Evolutionary conservation across 2,797 vertebrate genomes (phyloP).

Genomic region (Danio kyathit): DNA sequence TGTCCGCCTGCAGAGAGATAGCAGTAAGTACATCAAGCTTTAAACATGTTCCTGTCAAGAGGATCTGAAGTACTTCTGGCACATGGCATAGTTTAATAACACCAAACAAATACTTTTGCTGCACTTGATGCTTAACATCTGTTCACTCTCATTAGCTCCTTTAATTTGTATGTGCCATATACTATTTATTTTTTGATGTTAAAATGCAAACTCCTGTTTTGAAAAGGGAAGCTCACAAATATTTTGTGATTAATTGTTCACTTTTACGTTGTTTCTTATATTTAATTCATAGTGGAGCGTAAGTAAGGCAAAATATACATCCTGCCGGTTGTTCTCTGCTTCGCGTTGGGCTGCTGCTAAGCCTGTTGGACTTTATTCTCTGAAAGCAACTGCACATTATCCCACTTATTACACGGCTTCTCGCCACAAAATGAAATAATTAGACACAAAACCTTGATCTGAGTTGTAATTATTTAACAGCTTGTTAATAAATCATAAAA

Average conservation of each 20-base stretch:
- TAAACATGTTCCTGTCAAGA: conserved; percentile 30
- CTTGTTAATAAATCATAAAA: too few relatives aligned
- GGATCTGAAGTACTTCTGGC: background rate
- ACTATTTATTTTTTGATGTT: background rate
- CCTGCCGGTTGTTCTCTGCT: too few relatives aligned
- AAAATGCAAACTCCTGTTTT: background rate
- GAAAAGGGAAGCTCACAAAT: background rate
- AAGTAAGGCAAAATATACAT: too few relatives aligned
- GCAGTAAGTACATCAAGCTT: conserved; percentile 86
- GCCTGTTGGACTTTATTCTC: too few relatives aligned
- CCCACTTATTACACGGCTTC: too few relatives aligned
- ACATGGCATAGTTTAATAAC: conserved; percentile 16
- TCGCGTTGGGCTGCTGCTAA: too few relatives aligned
- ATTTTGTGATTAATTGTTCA: background rate
- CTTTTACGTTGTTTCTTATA: background rate
- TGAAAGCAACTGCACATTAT: too few relatives aligned
- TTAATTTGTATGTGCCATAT: background rate
- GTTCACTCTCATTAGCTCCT: background rate
- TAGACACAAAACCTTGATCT: too few relatives aligned
- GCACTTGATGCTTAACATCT: background rate
- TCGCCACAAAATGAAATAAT: too few relatives aligned
- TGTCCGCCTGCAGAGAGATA: conserved; percentile 99
- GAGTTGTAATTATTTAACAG: too few relatives aligned
- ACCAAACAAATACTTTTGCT: conserved; percentile 3
- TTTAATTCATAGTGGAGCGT: background rate